A percentile compares a stretch with the other conserved stretches of the same genome.
phyloP scores from a whole-genome alignment of 1,140 invertebrate species.

The Heterodera schachtii region DNA sequence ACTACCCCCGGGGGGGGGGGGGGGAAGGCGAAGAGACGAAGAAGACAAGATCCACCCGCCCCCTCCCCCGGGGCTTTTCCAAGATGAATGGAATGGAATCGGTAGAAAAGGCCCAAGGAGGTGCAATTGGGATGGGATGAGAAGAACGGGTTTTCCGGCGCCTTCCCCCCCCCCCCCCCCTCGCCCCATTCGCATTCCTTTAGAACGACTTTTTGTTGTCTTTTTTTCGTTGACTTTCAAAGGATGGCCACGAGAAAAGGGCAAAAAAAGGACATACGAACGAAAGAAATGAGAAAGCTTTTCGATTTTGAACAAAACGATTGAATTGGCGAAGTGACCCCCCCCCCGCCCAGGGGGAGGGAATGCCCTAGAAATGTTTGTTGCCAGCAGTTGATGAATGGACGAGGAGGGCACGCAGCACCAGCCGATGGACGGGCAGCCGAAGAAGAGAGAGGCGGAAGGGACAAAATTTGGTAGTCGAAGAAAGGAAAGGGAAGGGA shows the following conservation, averaged over 20 bases:
- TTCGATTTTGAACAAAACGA: too few relatives aligned
- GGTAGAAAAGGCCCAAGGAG: neutral
- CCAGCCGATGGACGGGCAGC: neutral
- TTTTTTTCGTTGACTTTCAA: neutral
- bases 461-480: neutral
- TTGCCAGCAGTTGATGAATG: neutral
- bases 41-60: neutral
- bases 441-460: neutral
- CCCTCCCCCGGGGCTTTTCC: neutral
- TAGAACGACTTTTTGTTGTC: neutral
- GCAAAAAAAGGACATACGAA: neutral
- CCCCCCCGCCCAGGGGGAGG: too few relatives aligned
- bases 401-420: neutral
- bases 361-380: neutral
- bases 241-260: neutral
- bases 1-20: neutral
- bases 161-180: too few relatives aligned
- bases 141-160: neutral
- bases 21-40: too few relatives aligned
- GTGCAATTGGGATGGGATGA: neutral
- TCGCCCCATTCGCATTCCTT: neutral
- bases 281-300: neutral
- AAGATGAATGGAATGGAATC: neutral
- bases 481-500: neutral
- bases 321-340: too few relatives aligned